These are phyloP conservation scores for Petrocephalus sullivani DNA, from an alignment of 2,797 vertebrate genomes.

Conservation along the genomic window DNA sequence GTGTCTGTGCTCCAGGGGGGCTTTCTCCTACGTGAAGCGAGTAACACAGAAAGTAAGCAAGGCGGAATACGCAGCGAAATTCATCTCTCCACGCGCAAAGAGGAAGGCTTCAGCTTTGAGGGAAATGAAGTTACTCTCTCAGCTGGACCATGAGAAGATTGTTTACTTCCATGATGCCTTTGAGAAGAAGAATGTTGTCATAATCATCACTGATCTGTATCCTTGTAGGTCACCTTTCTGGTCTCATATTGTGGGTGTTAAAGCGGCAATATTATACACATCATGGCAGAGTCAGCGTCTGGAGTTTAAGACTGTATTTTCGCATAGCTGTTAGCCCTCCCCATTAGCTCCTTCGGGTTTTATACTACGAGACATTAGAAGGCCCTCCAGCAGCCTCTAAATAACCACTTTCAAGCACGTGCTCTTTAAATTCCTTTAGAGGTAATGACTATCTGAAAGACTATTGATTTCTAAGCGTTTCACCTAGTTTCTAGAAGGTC, in stretches of 20 bases:
- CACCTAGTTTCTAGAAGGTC: neutral
- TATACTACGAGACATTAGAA: neutral
- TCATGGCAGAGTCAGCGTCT: neutral
- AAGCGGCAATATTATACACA: neutral
- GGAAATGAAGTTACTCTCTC: slow-evolving; percentile 82
- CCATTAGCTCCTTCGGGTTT: slow-evolving; percentile 21
- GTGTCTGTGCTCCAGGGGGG: slow-evolving; percentile 64
- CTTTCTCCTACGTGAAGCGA: slow-evolving; percentile 88
- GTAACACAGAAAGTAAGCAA: slow-evolving; percentile 79
- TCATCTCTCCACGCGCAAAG: slow-evolving; percentile 83
- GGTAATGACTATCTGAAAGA: slow-evolving; percentile 4
- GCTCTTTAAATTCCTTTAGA: slow-evolving; percentile 10
- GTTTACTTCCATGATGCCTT: slow-evolving; percentile 93
- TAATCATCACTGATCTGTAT: slow-evolving; percentile 94
- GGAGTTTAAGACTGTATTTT: neutral
- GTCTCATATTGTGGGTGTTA: neutral
- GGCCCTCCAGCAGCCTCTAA: neutral
- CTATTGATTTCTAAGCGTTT: neutral
- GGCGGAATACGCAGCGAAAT: slow-evolving; percentile 86
- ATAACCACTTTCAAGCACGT: slow-evolving; percentile 3
- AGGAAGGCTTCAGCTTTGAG: slow-evolving; percentile 74
- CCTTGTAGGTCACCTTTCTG: slow-evolving; percentile 46
- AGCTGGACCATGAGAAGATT: slow-evolving; percentile 81
- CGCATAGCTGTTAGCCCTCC: slow-evolving; percentile 14
- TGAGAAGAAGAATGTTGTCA: slow-evolving; percentile 83